A percentile compares a stretch with the other conserved stretches of the same genome.
These are phyloP conservation scores for Oryzias woworae DNA, from an alignment of 2,113 vertebrate genomes.

Conservation along the genomic window DNA sequence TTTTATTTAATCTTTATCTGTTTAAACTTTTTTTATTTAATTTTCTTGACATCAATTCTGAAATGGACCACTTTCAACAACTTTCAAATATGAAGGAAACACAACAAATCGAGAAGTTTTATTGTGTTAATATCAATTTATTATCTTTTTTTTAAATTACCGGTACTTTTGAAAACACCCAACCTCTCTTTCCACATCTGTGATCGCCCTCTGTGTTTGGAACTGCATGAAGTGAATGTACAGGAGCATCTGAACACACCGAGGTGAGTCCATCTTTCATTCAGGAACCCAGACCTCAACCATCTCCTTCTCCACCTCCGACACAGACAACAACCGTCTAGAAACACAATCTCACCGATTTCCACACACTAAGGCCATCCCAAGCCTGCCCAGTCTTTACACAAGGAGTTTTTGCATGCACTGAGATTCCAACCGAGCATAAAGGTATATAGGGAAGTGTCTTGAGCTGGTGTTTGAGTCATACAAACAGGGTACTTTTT, in stretches of 20 bases:
- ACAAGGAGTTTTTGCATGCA: conserved; percentile 77
- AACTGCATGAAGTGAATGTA: conserved; percentile 61
- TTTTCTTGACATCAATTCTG: background rate
- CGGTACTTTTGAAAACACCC: conserved; percentile 65
- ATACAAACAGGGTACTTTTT: conserved; percentile 57
- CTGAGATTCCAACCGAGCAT: conserved; percentile 74
- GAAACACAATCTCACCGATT: conserved; percentile 45
- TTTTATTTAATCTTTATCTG: no score
- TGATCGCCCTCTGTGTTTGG: conserved; percentile 54
- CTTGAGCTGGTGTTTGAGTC: conserved; percentile 77
- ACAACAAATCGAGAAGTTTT: conserved; percentile 47
- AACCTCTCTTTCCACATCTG: conserved; percentile 60
- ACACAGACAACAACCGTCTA: conserved; percentile 36
- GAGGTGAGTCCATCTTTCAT: background rate
- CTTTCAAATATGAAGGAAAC: background rate
- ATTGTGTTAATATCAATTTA: conserved; percentile 80
- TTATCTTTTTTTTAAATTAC: conserved; percentile 65
- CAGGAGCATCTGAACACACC: conserved; percentile 35
- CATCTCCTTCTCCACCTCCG: conserved; percentile 3
- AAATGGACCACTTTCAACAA: background rate
- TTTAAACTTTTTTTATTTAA: background rate
- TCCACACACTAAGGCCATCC: conserved; percentile 42
- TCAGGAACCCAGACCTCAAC: conserved; percentile 17
- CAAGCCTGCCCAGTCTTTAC: conserved; percentile 57
- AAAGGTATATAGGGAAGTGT: conserved; percentile 72